A percentile compares a stretch with the other conserved stretches of the same genome.
Conservation (phyloP, 2,113 vertebrate species). For the Motacilla alba region DNA sequence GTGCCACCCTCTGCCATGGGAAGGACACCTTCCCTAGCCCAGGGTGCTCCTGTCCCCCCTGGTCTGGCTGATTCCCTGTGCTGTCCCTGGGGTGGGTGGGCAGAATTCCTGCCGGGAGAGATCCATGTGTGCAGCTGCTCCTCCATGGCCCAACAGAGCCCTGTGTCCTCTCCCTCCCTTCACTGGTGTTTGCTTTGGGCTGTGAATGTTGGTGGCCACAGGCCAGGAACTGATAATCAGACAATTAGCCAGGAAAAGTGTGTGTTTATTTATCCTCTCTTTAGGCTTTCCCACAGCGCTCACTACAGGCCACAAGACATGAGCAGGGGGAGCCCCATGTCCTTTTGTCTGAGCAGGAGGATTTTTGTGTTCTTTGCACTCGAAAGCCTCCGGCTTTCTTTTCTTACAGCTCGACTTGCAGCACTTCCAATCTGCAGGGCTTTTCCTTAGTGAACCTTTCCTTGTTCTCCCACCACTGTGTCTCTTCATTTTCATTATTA, state of each 20-base stretch:
- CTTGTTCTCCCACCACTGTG: background rate
- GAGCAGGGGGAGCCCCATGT: background rate
- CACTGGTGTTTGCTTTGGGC: background rate
- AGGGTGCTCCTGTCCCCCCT: background rate
- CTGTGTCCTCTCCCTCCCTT: background rate
- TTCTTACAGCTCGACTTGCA: background rate
- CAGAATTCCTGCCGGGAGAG: background rate
- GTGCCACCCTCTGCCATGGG: background rate
- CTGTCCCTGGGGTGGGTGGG: background rate
- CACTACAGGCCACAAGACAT: background rate
- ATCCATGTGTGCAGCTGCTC: background rate
- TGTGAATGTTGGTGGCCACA: background rate
- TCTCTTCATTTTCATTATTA: conserved; percentile 12
- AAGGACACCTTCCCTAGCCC: background rate
- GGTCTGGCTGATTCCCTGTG: background rate
- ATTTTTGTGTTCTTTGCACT: background rate
- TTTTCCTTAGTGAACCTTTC: background rate
- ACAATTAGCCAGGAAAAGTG: background rate
- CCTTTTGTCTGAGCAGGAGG: background rate
- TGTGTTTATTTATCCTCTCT: background rate
- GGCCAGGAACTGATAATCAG: background rate
- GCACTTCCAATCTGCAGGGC: background rate
- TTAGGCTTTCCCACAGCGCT: background rate
- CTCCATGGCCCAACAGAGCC: background rate
- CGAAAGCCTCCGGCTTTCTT: background rate